Conservation (phyloP, 2,888 invertebrate genomes). For the Temnothorax ravouxi region DNA sequence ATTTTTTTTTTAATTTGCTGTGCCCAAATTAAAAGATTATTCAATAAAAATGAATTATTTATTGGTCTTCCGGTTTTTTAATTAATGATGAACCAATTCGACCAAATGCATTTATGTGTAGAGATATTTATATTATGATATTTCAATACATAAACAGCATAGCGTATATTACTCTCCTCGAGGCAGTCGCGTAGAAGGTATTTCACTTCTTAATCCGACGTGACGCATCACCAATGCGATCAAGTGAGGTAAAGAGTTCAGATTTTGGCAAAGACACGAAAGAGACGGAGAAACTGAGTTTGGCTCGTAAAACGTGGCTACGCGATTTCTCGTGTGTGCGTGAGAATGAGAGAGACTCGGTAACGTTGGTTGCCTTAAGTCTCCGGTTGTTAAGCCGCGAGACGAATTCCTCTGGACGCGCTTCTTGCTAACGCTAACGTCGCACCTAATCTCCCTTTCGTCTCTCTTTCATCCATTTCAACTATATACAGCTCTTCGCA, state of each 20-base stretch:
- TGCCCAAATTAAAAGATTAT: background rate
- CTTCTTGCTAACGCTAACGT: slow-evolving; percentile 76
- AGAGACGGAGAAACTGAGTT: slow-evolving; percentile 43
- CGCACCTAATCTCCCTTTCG: slow-evolving; percentile 74
- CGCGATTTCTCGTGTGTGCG: background rate
- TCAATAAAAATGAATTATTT: background rate
- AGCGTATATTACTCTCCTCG: slow-evolving; percentile 67
- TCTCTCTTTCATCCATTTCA: slow-evolving; percentile 73
- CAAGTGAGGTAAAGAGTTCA: slow-evolving; percentile 64
- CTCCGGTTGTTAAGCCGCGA: slow-evolving; percentile 77
- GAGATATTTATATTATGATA: slow-evolving; percentile 72
- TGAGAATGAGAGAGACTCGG: slow-evolving; percentile 38
- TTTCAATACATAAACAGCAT: slow-evolving; percentile 65
- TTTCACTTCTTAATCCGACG: slow-evolving; percentile 70
- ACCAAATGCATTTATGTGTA: slow-evolving; percentile 40
- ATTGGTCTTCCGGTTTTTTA: slow-evolving; percentile 32
- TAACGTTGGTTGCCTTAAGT: slow-evolving; percentile 69
- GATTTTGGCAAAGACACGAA: slow-evolving; percentile 60
- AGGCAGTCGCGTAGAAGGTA: slow-evolving; percentile 64
- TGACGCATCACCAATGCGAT: slow-evolving; percentile 75
- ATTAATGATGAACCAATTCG: slow-evolving; percentile 67
- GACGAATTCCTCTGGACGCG: slow-evolving; percentile 77
- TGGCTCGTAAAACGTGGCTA: background rate
- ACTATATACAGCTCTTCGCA: slow-evolving; percentile 51
- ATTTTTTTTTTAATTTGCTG: background rate